Base-by-base conservation (phyloP, 1,140 invertebrate species). In the Ceratosolen solmsi region DNA sequence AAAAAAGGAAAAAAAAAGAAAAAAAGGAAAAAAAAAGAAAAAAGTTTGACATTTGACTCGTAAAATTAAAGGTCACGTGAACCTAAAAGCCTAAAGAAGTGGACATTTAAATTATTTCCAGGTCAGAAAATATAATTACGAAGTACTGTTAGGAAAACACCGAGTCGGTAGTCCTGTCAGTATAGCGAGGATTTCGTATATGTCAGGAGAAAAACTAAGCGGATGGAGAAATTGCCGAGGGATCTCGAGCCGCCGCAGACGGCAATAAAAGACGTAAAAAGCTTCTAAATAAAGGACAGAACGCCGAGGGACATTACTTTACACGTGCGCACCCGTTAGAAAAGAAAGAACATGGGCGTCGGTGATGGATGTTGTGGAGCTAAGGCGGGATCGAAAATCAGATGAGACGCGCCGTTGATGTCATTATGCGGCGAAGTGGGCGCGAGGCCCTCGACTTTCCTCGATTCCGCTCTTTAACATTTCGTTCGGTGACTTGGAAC, bases 251-350 rank as follows among this genome's bases (percentile, higher is more conserved):
- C 63, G 72, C 76, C 54, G 51, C 41, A 76, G 81, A 76, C 49
- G 74, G 80, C 78, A 77, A 79, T 73, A 80, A 72, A 84, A 78
- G 46, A 80, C 84, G 83, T 84, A 86, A 83, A 84, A 84, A 82
- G 80, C 82, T 82, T 49, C 74, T 77, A 77, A 77, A 77, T 58
- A 77, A 77, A 65, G 58, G 27, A 30, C 38, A 20, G 11, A 77
- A 22, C 22, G 27, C 51, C 81, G 46, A 73, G 71, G 49, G 80
- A 46, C 51, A 73, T 70, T 38, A 38, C 75, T 38, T 38, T 68
- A 68, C 63, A 49, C 49, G 11, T 54, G 54, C 58, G 46, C 7
- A 2, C 11, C 63, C 15, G 17, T 8, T 58, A 17, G 41, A 27
- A 46, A 1, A 25, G 22, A 49, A 79, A 33, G 46, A 79, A 54